These are phyloP conservation scores for Hypselothyrea guttata DNA, from an alignment of 2,888 invertebrate species.

Conservation along the genomic window DNA sequence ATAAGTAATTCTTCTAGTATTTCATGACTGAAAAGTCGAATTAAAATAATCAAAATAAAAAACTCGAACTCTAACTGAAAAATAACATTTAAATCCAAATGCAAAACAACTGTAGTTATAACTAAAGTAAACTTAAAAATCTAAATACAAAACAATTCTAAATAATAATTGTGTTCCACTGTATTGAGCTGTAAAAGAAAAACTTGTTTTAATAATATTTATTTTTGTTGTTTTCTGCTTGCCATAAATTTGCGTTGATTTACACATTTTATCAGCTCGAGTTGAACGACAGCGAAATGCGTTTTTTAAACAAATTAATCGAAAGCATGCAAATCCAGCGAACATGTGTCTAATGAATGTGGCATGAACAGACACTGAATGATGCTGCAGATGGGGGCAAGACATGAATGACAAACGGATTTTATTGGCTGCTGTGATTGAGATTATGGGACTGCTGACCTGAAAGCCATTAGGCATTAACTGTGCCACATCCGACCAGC, in stretches of 20 bases:
- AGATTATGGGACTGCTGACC: slow-evolving; percentile 68
- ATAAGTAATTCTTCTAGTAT: too few relatives aligned
- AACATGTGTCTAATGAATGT: slow-evolving; percentile 4
- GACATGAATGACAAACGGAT: slow-evolving; percentile 42
- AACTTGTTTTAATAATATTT: too few relatives aligned
- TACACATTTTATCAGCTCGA: slow-evolving; percentile 32
- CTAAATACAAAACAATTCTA: too few relatives aligned
- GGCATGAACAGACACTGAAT: slow-evolving; percentile 1
- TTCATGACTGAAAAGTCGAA: too few relatives aligned
- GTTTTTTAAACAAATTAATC: slow-evolving; percentile 39
- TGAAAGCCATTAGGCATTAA: slow-evolving; percentile 69
- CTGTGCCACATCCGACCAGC: slow-evolving; percentile 53
- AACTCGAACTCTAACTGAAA: too few relatives aligned
- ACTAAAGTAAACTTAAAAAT: too few relatives aligned
- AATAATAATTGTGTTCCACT: too few relatives aligned
- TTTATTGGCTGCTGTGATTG: slow-evolving; percentile 66
- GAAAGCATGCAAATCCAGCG: slow-evolving; percentile 11
- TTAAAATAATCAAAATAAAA: too few relatives aligned
- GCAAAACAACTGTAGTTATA: too few relatives aligned
- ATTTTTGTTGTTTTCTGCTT: slow-evolving; percentile 2
- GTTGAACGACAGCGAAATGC: slow-evolving; percentile 51
- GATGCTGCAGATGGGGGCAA: slow-evolving; percentile 11
- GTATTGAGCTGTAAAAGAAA: not conserved
- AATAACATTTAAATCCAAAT: too few relatives aligned
- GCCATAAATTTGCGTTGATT: slow-evolving; percentile 47